Evolutionary conservation across 2,113 vertebrate species (phyloP).

Genomic region (Aramus guarauna): DNA sequence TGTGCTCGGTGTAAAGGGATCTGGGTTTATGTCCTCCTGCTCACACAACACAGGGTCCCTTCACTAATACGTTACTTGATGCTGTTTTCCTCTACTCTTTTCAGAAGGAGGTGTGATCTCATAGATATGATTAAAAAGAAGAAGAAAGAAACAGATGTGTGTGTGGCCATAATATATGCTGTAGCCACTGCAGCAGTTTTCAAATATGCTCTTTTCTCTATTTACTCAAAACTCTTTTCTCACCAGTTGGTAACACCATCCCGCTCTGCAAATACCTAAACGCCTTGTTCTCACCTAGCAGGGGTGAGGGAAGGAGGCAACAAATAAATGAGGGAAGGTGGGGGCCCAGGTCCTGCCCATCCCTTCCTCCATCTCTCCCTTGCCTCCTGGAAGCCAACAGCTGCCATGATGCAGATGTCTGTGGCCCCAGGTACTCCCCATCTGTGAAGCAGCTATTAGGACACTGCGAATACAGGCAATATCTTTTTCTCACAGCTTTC

Average conservation of each 20-base stretch:
- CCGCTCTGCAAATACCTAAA: rapidly evolving
- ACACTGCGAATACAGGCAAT: neutral
- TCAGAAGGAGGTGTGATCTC: neutral
- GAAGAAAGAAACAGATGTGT: neutral
- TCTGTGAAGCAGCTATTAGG: neutral
- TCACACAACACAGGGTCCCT: neutral
- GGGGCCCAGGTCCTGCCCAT: neutral
- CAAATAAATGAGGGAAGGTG: neutral
- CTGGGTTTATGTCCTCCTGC: neutral
- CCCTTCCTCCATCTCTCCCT: neutral
- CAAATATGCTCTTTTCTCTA: neutral
- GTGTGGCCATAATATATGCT: neutral
- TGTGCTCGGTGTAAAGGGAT: neutral
- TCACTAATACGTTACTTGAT: neutral
- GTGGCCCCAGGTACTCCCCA: neutral
- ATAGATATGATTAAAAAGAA: neutral
- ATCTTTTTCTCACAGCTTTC: neutral
- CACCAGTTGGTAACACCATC: neutral
- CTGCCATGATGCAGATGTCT: neutral
- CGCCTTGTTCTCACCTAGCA: neutral
- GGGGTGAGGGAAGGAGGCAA: neutral
- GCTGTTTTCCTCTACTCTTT: neutral
- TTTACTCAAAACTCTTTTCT: neutral
- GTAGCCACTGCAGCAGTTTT: neutral
- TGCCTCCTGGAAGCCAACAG: neutral